A percentile compares a stretch with the other conserved stretches of the same genome.
phyloP scores from a whole-genome alignment of 1,140 invertebrate species.

The Calliopsis andreniformis region DNA sequence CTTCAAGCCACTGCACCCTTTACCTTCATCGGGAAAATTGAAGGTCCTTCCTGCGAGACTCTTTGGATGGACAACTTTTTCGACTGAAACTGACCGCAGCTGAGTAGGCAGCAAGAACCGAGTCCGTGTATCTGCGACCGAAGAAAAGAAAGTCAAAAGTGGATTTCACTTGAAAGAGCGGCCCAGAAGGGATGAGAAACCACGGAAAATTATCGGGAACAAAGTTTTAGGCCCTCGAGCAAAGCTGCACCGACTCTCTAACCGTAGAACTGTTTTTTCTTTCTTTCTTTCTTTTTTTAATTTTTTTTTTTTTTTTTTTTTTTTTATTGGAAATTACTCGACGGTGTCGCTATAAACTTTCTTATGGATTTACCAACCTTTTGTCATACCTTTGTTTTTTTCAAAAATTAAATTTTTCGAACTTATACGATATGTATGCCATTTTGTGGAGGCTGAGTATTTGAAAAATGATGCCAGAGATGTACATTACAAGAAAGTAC shows the following conservation, averaged over 20 bases:
- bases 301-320: too few species aligned
- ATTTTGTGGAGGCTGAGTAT: too few species aligned
- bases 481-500: too few species aligned
- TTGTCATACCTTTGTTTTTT: too few species aligned
- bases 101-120: slow-evolving; percentile 57
- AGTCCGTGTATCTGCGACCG: neutral
- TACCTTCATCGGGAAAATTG: slow-evolving; percentile 3
- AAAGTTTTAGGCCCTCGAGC: slow-evolving; percentile 25
- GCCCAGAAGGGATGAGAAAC: too few species aligned
- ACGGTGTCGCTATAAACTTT: neutral
- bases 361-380: too few species aligned
- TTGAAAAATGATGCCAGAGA: too few species aligned
- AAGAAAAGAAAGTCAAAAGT: neutral
- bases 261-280: neutral
- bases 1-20: neutral
- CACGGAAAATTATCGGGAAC: slow-evolving; percentile 26
- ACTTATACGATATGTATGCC: too few species aligned
- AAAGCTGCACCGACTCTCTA: neutral
- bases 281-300: neutral
- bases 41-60: slow-evolving; percentile 43
- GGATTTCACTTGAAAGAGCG: slow-evolving; percentile 24
- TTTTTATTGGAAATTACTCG: neutral
- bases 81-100: slow-evolving; percentile 67
- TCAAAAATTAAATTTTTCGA: too few species aligned
- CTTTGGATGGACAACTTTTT: slow-evolving; percentile 67